A percentile compares a stretch with the other conserved stretches of the same genome.
These are phyloP conservation scores for Denticeps clupeoides DNA, from an alignment of 2,797 vertebrate genomes.

Conservation along the genomic window DNA sequence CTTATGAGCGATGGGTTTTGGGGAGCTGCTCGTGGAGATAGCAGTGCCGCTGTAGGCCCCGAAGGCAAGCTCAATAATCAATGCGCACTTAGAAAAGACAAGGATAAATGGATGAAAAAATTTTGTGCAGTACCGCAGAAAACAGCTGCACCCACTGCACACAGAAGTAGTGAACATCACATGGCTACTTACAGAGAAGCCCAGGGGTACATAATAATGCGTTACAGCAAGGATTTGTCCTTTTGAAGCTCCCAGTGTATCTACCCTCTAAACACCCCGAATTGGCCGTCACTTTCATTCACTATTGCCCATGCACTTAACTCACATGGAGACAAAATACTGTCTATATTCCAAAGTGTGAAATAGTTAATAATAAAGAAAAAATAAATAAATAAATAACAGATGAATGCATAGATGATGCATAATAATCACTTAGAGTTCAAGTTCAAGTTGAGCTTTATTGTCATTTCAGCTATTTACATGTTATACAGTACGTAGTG, in stretches of 20 bases:
- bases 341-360: no score
- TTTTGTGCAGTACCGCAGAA: constrained; percentile 9
- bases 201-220: constrained; percentile 7
- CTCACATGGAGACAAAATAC: no score
- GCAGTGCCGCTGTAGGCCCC: constrained; percentile 9
- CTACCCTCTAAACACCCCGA: constrained; percentile 16
- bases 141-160: constrained; percentile 8
- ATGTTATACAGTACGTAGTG: no score
- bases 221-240: no score
- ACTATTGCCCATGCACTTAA: no score
- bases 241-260: no score
- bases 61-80: constrained; percentile 26
- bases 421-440: no score
- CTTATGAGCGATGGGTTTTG: constrained; percentile 14
- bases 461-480: no score
- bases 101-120: constrained; percentile 19
- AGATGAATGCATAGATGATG: no score
- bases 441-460: no score
- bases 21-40: constrained; percentile 21
- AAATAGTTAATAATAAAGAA: neutral
- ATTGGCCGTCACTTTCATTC: constrained; percentile 12
- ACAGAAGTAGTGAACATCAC: constrained; percentile 6
- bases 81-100: constrained; percentile 24
- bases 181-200: constrained; percentile 5
- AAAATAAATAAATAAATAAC: neutral